phyloP scores from a whole-genome alignment of 2,888 invertebrate genomes.

The Caenorhabditis parvicauda region DNA sequence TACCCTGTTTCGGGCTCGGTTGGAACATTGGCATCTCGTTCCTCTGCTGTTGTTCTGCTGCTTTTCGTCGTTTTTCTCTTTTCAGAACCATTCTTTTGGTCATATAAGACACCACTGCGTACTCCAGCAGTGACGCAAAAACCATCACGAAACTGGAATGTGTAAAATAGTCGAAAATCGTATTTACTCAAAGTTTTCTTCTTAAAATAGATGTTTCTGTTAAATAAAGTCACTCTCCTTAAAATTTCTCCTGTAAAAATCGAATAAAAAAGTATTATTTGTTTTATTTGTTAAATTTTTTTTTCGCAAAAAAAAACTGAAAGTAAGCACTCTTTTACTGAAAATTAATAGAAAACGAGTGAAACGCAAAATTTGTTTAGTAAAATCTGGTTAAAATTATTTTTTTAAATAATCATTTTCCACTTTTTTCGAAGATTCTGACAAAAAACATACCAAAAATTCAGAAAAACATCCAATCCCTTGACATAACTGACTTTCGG shows the following conservation, averaged over 20 bases:
- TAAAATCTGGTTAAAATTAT: no score
- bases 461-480: slow-evolving; percentile 60
- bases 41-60: slow-evolving; percentile 41
- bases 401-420: no score
- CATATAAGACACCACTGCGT: slow-evolving; percentile 96
- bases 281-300: neutral
- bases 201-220: neutral
- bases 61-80: slow-evolving; percentile 69
- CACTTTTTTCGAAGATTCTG: no score
- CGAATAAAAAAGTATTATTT: neutral
- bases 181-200: neutral
- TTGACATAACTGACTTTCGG: slow-evolving; percentile 98
- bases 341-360: no score
- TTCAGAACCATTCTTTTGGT: slow-evolving; percentile 94
- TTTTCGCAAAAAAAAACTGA: neutral
- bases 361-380: no score
- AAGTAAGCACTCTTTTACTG: no score
- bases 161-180: neutral
- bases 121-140: slow-evolving; percentile 86
- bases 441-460: slow-evolving; percentile 51
- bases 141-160: slow-evolving; percentile 59
- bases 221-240: neutral
- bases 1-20: slow-evolving; percentile 30
- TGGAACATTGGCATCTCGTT: slow-evolving; percentile 47
- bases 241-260: neutral